Conservation (phyloP, 1,140 invertebrate species). For the Drosophila neocordata region DNA sequence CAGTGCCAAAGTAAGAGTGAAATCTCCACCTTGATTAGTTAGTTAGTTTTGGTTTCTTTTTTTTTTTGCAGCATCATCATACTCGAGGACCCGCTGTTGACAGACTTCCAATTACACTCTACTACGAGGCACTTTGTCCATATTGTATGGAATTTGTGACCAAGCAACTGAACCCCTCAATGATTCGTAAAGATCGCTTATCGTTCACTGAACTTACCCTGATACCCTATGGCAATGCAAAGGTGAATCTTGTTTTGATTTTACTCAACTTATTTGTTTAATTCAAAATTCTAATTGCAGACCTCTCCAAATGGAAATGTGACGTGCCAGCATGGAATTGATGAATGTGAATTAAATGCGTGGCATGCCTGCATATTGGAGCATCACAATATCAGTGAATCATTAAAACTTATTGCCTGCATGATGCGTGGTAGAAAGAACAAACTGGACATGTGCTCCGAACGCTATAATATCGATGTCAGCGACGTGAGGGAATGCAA, state of each 20-base stretch:
- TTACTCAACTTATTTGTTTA: background rate
- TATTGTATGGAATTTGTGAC: conserved; percentile 72
- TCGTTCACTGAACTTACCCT: conserved; percentile 58
- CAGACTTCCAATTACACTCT: conserved; percentile 58
- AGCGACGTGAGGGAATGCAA: conserved; percentile 49
- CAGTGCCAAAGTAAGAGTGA: conserved; percentile 24
- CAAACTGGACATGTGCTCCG: conserved; percentile 48
- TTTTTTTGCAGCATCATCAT: conserved; percentile 31
- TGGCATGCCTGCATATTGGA: conserved; percentile 80
- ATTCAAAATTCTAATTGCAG: conserved; percentile 12
- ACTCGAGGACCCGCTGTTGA: background rate
- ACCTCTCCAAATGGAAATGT: conserved; percentile 26
- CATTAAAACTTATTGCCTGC: conserved; percentile 71
- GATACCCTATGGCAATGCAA: conserved; percentile 77
- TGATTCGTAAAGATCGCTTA: conserved; percentile 44
- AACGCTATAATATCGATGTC: conserved; percentile 46
- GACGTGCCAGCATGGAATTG: conserved; percentile 66
- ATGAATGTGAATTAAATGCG: conserved; percentile 75
- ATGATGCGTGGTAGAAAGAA: conserved; percentile 61
- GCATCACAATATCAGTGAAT: conserved; percentile 43
- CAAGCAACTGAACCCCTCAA: conserved; percentile 53
- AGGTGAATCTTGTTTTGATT: conserved; percentile 4
- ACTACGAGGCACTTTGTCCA: conserved; percentile 75
- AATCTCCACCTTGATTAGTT: background rate
- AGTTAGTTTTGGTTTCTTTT: background rate